phyloP scores from a whole-genome alignment of 2,797 vertebrate species.

The Amphiprion clarkii region DNA sequence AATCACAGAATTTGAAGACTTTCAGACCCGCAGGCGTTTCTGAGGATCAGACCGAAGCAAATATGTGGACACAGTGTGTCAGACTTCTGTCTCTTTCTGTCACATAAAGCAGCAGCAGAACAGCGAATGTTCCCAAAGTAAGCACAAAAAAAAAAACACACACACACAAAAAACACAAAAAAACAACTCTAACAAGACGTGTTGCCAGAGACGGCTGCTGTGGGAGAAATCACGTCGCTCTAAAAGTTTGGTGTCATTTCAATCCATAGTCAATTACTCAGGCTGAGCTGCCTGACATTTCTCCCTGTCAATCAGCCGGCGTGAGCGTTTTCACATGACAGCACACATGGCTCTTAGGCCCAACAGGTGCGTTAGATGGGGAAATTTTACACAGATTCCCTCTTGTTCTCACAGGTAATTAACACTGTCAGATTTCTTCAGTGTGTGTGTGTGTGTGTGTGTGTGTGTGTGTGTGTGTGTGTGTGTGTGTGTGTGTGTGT shows the following conservation, averaged over 20 bases:
- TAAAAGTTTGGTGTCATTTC: slow-evolving; percentile 63
- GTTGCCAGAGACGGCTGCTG: background rate
- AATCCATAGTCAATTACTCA: slow-evolving; percentile 74
- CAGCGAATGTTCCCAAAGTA: slow-evolving; percentile 10
- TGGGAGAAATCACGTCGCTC: slow-evolving; percentile 11
- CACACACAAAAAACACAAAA: too few relatives aligned
- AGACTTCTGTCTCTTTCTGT: slow-evolving; percentile 24
- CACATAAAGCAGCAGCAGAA: slow-evolving; percentile 10
- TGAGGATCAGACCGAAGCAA: slow-evolving; percentile 26
- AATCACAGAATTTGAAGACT: slow-evolving; percentile 4
- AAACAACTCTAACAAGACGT: slow-evolving; percentile 7
- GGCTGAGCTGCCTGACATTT: slow-evolving; percentile 43
- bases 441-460: background rate
- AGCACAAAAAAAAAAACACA: background rate
- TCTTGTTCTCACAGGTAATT: slow-evolving; percentile 39
- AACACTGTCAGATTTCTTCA: slow-evolving; percentile 24
- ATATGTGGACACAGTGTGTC: slow-evolving; percentile 24
- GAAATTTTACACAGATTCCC: slow-evolving; percentile 31
- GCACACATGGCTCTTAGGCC: background rate
- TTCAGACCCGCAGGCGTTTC: slow-evolving; percentile 1
- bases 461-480: background rate
- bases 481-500: slow-evolving; percentile 4
- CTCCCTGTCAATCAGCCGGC: slow-evolving; percentile 56
- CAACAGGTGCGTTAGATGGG: slow-evolving; percentile 57
- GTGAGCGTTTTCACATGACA: slow-evolving; percentile 37